Conservation (phyloP, 2,888 invertebrate species). For the Pyrochroa serraticornis region DNA sequence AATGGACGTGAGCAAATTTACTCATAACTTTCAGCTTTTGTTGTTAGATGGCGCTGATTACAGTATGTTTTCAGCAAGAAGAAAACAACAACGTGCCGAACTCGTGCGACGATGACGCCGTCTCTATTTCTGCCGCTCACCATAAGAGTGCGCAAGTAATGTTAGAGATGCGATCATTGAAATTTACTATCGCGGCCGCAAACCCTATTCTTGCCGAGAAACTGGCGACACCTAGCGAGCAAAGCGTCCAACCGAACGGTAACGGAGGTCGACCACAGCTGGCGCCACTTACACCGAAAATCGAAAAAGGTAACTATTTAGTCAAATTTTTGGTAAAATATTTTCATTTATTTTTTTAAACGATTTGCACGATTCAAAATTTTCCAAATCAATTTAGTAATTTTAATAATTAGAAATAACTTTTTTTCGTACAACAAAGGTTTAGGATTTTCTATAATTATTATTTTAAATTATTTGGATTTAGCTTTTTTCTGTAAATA, state of each 20-base stretch:
- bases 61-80: slow-evolving; percentile 55
- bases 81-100: slow-evolving; percentile 59
- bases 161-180: slow-evolving; percentile 52
- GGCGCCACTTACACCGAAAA: slow-evolving; percentile 56
- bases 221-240: slow-evolving; percentile 63
- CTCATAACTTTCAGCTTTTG: background rate
- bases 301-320: slow-evolving; percentile 56
- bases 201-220: slow-evolving; percentile 88
- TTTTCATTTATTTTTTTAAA: too few relatives aligned
- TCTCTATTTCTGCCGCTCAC: slow-evolving; percentile 41
- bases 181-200: slow-evolving; percentile 82
- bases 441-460: too few relatives aligned
- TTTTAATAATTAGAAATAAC: too few relatives aligned
- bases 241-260: slow-evolving; percentile 38
- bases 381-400: too few relatives aligned
- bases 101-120: slow-evolving; percentile 38
- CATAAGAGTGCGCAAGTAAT: slow-evolving; percentile 52
- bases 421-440: too few relatives aligned
- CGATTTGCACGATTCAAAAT: too few relatives aligned
- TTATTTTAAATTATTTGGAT: too few relatives aligned
- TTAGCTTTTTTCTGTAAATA: too few relatives aligned
- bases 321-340: background rate
- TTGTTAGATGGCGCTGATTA: slow-evolving; percentile 3
- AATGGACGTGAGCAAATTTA: background rate
- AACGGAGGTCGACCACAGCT: slow-evolving; percentile 44